Base-by-base conservation (phyloP, 2,797 vertebrate genomes). In the Microctenopoma steveboyesi region DNA sequence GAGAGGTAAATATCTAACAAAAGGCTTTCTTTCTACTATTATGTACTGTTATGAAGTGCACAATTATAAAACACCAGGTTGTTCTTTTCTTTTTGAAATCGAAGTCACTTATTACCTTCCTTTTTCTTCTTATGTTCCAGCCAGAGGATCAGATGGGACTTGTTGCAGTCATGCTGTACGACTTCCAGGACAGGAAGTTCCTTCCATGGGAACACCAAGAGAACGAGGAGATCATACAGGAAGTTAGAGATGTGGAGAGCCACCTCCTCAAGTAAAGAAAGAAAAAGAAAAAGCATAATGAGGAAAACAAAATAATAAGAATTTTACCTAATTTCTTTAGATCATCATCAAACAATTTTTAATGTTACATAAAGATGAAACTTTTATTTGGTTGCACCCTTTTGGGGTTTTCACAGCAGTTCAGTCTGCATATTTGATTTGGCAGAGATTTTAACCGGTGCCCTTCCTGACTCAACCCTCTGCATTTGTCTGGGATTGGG, bases 101-200 rank as follows among this genome's bases (percentile, higher is more conserved):
- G 22, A 75, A 28, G 43, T 64, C 47, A 58, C 49, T 7, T 46
- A 28, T 78, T 61, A 63, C 51, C 52, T 42, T 2, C 51, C 7
- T 3, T 7, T 50, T 63, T 87, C 14, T 45, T 48, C 45, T 50
- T 64, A 4, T 56, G 40, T 30, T 83, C 18, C 18, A 97, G 96
- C 89, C 93, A 28, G 89, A 94, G 63, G 90, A 95, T 50, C 84
- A 95, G 87, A 96, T 92, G 87, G 93, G 95, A 82, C 91, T 98
- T 72, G 90, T 95, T 66, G 92, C 95, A 4, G 94, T 98, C 85
- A 94, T 97, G 92, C 92, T 98, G n/a, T 96, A 89, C 68, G 96
- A 98, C 85, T 92, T 97, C 62, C 95, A 96, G 93, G 92, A 95
- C 60, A 92, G 95, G 73, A 95, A 95, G 85, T 98, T 97, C 82